These are phyloP conservation scores for Hanleya hanleyi DNA, from an alignment of 2,888 invertebrate genomes.

Conservation along the genomic window DNA sequence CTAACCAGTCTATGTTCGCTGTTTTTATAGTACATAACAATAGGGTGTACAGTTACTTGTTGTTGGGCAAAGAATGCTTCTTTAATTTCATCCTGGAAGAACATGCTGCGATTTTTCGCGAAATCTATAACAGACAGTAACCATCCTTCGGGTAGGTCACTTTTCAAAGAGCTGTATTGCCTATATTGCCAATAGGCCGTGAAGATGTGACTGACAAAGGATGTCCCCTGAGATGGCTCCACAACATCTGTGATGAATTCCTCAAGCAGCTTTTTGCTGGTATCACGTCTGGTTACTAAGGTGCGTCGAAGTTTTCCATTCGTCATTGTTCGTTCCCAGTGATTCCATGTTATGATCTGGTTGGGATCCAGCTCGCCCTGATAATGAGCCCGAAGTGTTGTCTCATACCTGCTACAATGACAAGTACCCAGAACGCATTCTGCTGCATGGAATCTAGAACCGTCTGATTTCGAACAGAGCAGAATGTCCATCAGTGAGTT, in stretches of 20 bases:
- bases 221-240: background rate
- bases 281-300: background rate
- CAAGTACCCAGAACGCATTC: background rate
- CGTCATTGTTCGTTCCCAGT: background rate
- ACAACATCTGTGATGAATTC: background rate
- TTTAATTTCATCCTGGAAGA: background rate
- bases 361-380: background rate
- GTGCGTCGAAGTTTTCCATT: background rate
- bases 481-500: background rate
- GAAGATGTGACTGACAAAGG: background rate
- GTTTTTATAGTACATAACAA: background rate
- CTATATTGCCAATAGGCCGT: background rate
- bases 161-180: background rate
- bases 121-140: background rate
- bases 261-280: no score
- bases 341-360: background rate
- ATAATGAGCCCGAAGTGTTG: background rate
- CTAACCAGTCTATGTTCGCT: background rate
- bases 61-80: background rate
- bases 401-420: background rate
- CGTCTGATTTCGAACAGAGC: background rate
- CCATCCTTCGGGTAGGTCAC: background rate
- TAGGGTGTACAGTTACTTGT: background rate
- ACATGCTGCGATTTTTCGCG: background rate
- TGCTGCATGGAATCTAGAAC: background rate